phyloP scores from a whole-genome alignment of 2,113 vertebrate species.

The Casuarius casuarius region DNA sequence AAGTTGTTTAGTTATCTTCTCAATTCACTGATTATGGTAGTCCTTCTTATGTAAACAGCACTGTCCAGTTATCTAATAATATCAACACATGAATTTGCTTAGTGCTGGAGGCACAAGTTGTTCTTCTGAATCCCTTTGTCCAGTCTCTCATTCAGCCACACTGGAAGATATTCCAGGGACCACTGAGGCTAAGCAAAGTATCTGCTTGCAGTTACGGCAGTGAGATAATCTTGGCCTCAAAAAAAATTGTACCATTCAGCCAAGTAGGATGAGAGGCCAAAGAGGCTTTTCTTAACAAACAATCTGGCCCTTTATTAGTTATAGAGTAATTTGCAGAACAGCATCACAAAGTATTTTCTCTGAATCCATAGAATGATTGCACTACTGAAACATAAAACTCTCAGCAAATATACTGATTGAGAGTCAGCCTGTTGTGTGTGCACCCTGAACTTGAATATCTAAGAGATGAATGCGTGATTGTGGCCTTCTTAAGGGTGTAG shows the following conservation, averaged over 20 bases:
- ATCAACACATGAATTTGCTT: not conserved
- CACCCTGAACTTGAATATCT: slow-evolving; percentile 27
- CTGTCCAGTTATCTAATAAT: not conserved
- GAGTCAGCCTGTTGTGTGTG: not conserved
- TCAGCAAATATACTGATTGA: not conserved
- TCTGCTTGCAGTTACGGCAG: not conserved
- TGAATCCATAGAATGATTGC: not conserved
- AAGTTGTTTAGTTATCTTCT: not conserved
- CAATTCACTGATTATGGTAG: not conserved
- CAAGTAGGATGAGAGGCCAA: not conserved
- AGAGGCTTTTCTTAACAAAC: not conserved
- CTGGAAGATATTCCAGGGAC: not conserved
- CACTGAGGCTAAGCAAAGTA: not conserved
- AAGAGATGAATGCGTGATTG: not conserved
- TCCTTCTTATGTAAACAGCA: not conserved
- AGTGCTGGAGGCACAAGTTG: not conserved
- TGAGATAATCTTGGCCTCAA: not conserved
- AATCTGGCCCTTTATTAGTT: not conserved
- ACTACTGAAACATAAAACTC: not conserved
- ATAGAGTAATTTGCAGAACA: rapidly evolving
- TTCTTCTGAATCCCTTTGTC: not conserved
- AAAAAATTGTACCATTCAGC: not conserved
- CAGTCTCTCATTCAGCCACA: not conserved
- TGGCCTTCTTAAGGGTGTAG: not conserved
- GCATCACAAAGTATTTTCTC: not conserved